Base-by-base conservation (phyloP, 2,797 vertebrate species). In the Lycodopsis pacificus region DNA sequence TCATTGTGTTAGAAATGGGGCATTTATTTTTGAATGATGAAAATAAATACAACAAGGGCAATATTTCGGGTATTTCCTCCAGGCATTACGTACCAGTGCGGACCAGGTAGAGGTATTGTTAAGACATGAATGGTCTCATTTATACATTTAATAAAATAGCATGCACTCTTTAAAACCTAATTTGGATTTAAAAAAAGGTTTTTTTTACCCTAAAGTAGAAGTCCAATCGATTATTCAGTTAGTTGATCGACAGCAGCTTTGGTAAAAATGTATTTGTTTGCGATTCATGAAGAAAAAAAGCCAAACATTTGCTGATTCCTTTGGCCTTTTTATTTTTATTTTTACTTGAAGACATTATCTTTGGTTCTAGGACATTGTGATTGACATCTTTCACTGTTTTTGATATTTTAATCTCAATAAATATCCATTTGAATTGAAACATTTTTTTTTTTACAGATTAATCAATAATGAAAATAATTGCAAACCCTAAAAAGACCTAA, bases 11-110 rank as follows among this genome's bases (percentile, higher is more conserved):
- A 65, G 72, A 83, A 22, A 73, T 65, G 36, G 15, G 69, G 40
- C 46, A 44, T 71, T 74, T 74, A 73, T 84, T 77, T 71, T 69
- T 74, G 61, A 36, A n/a, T 65, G 8, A 34, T 71, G 40, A 56
- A 74, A 66, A 65, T 64, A 49, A 79, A 76, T 69, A 59, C 61
- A 75, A 56, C 30, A 69, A 69, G 30, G 14, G 56, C 67, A 72
- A 64, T 51, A 58, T 20, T 15, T 54, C 4, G 19, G 25, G 13
- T 54, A 27, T 54, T 64, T 73, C 48, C 22, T 59, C 4, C 20
- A 34, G 54, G 27, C 40, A 46, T n/a, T 27, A 20, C 7, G 11
- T 27, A 25, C 69, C 30, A 27, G 30, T 17, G 5, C 27, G 32
- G 22, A 27, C 12, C 2, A 3, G 11, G 20, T 10, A 46, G 32